These are phyloP conservation scores for Xanthia icteritia DNA, from an alignment of 2,888 invertebrate species.

Conservation along the genomic window DNA sequence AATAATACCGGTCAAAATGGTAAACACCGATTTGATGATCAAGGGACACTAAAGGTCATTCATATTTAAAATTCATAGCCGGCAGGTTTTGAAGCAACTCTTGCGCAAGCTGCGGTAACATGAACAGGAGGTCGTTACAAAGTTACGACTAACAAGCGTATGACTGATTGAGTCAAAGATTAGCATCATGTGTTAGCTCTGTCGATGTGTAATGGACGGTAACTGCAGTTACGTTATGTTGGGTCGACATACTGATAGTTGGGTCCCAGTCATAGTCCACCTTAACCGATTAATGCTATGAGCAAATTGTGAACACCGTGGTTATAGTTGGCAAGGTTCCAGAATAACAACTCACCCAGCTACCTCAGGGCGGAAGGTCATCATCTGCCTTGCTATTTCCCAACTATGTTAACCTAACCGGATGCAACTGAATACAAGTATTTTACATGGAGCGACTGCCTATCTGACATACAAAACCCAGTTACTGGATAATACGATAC, in stretches of 20 bases:
- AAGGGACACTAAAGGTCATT: background rate
- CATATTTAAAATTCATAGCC: background rate
- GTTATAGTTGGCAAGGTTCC: background rate
- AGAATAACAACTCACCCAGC: background rate
- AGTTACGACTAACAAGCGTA: constrained; percentile 32
- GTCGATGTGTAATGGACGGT: constrained; percentile 21
- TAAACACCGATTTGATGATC: background rate
- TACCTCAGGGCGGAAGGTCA: background rate
- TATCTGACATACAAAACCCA: too few species aligned
- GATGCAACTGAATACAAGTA: too few species aligned
- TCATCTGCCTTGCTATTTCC: too few species aligned
- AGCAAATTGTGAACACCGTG: background rate
- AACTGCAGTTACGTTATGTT: constrained; percentile 4
- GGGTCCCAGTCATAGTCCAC: too few species aligned
- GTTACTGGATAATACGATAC: too few species aligned
- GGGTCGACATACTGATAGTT: background rate
- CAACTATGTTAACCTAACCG: too few species aligned
- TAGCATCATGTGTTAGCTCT: constrained; percentile 40
- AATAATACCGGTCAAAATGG: constrained; percentile 46
- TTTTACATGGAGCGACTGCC: too few species aligned
- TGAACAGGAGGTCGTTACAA: constrained; percentile 9
- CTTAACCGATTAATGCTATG: background rate
- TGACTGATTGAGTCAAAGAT: constrained; percentile 43
- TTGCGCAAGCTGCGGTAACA: constrained; percentile 39
- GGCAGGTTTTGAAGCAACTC: constrained; percentile 18